Conservation (phyloP, 2,888 invertebrate genomes). For the Quadriops clusia region DNA sequence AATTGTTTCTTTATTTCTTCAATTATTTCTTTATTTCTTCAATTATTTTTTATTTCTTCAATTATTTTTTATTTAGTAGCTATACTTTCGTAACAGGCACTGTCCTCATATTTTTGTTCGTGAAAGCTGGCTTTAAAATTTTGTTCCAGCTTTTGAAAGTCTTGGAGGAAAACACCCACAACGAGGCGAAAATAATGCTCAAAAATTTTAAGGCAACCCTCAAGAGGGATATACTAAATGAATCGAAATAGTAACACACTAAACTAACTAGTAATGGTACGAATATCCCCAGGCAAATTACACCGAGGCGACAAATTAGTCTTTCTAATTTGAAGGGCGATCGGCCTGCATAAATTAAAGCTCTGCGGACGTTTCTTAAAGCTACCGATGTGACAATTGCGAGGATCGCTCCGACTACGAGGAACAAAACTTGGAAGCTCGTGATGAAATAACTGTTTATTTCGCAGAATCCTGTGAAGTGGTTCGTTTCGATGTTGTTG, state of each 20-base stretch:
- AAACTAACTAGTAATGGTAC: slow-evolving; percentile 59
- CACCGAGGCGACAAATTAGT: slow-evolving; percentile 63
- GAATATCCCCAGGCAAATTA: slow-evolving; percentile 67
- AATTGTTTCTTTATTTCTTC: too few species aligned
- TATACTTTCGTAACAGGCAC: slow-evolving; percentile 24
- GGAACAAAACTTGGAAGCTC: slow-evolving; percentile 23
- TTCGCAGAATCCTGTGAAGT: slow-evolving; percentile 74
- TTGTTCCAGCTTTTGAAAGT: slow-evolving; percentile 30
- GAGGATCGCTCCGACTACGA: slow-evolving; percentile 54
- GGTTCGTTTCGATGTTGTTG: slow-evolving; percentile 65
- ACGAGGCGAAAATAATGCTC: slow-evolving; percentile 26
- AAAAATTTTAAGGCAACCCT: slow-evolving; percentile 24
- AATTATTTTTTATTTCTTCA: too few species aligned
- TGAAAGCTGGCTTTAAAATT: slow-evolving; percentile 22
- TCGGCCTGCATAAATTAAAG: slow-evolving; percentile 42
- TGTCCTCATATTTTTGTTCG: slow-evolving; percentile 18
- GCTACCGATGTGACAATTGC: slow-evolving; percentile 65
- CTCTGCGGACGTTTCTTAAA: slow-evolving; percentile 57
- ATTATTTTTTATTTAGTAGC: too few species aligned
- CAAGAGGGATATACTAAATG: slow-evolving; percentile 23
- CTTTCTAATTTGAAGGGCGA: slow-evolving; percentile 50
- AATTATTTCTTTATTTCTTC: too few species aligned
- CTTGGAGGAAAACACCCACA: slow-evolving; percentile 32
- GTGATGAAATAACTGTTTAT: slow-evolving; percentile 35
- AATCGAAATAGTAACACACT: slow-evolving; percentile 41